These are phyloP conservation scores for Octodonta nipae DNA, from an alignment of 2,888 invertebrate genomes.

Conservation along the genomic window DNA sequence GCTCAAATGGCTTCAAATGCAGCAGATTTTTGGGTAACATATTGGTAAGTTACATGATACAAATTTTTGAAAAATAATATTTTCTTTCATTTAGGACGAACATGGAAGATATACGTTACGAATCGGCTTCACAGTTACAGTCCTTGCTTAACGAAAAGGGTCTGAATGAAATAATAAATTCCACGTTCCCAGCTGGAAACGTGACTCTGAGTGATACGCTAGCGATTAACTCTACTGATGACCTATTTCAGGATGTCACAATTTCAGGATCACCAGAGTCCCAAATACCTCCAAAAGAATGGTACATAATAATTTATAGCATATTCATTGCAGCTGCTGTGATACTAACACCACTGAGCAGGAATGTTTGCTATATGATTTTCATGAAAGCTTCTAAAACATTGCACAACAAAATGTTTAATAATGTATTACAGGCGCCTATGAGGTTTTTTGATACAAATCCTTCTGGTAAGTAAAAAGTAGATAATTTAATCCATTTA, in stretches of 20 bases:
- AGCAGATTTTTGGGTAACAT: constrained; percentile 63
- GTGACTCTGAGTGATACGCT: constrained; percentile 1
- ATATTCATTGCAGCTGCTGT: constrained; percentile 44
- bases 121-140: too few relatives aligned
- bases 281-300: constrained; percentile 5
- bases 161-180: neutral
- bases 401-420: constrained; percentile 68
- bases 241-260: neutral
- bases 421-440: constrained; percentile 56
- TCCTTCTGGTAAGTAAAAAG: constrained; percentile 48
- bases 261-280: neutral
- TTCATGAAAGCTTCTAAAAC: constrained; percentile 61
- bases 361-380: constrained; percentile 54
- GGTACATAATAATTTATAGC: constrained; percentile 44
- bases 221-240: constrained; percentile 2
- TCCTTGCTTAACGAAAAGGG: neutral
- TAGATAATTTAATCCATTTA: too few relatives aligned
- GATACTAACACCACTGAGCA: constrained; percentile 47
- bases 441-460: constrained; percentile 75
- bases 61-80: neutral
- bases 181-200: neutral
- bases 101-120: constrained; percentile 29
- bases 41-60: constrained; percentile 45
- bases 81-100: constrained; percentile 31
- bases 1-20: constrained; percentile 60